Evolutionary conservation across 2,888 invertebrate species (phyloP), one percentile per base, ranked within the genome.

Genomic region (Caenorhabditis sulstoni): DNA sequence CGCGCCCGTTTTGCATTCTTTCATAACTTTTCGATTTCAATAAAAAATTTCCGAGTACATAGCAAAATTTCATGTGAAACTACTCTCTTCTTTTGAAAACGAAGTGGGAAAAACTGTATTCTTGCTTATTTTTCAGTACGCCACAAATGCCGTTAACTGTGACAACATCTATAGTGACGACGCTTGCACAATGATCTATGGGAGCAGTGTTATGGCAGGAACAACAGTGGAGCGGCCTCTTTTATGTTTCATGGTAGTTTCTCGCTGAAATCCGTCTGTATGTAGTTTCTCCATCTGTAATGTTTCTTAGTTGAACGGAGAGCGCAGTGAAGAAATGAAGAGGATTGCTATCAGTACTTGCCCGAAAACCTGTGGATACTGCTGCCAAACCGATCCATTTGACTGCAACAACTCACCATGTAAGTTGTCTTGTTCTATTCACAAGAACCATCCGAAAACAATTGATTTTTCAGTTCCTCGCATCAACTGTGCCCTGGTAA

Each of bases 301-400:
- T 22, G 3, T 16, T 29, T 45, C 65, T 47, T 35, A 81, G 78
- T 52, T 67, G 12, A 71, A 76, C 16, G 81, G 79, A 7, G 65
- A 71, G n/a, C 62, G 65, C 3, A 79, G 65, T 65, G 81, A 73
- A 14, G 71, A 79, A 53, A 67, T 81, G 59, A 79, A 77, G 20
- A 35, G 62, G 23, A 76, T 76, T 1, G 68, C 81, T 16, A 44
- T 79, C 1, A 67, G 45, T n/a, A 70, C 71, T 20, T 81, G 81
- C 39, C 79, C 81, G 5, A 79, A 81, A 65, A 76, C 79, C n/a
- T 81, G 81, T 23, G 81, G 81, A 37, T 81, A 76, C 41, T 81
- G 81, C 37, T 81, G 81, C 29, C 71, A 71, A 52, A 81, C 78
- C 4, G 74, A 74, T 7, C 61, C 70, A 45, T 81, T 66, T 58